phyloP scores from a whole-genome alignment of 2,797 vertebrate species.

The Anguilla obscura region DNA sequence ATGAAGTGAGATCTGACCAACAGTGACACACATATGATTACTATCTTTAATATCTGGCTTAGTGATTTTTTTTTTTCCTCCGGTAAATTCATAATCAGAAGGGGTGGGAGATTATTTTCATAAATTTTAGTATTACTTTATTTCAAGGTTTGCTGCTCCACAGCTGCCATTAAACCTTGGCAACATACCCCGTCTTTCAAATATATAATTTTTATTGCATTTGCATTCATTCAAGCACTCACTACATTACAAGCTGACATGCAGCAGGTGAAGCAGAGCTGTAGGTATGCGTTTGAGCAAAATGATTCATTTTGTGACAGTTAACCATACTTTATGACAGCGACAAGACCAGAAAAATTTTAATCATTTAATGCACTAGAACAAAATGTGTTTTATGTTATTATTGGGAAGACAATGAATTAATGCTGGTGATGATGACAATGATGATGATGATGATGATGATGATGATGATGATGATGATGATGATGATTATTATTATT shows the following conservation, averaged over 20 bases:
- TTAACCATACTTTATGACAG: slow-evolving; percentile 25
- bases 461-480: background rate
- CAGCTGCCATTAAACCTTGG: slow-evolving; percentile 64
- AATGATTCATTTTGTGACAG: slow-evolving; percentile 52
- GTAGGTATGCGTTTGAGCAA: slow-evolving; percentile 51
- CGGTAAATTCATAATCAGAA: slow-evolving; percentile 58
- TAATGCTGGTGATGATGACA: background rate
- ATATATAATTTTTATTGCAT: slow-evolving; percentile 62
- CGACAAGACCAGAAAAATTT: background rate
- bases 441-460: background rate
- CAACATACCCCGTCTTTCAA: slow-evolving; percentile 57
- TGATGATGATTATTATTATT: background rate
- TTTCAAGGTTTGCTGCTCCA: slow-evolving; percentile 71
- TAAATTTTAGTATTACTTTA: slow-evolving; percentile 68
- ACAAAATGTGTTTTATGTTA: background rate
- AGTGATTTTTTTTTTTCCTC: slow-evolving; percentile 38
- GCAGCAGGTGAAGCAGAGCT: slow-evolving; percentile 52
- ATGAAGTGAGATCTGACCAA: slow-evolving; percentile 29
- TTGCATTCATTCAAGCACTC: slow-evolving; percentile 49
- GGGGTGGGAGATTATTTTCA: slow-evolving; percentile 67
- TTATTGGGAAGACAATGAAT: background rate
- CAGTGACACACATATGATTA: slow-evolving; percentile 30
- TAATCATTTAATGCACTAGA: background rate
- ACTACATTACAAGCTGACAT: slow-evolving; percentile 53
- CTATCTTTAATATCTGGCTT: slow-evolving; percentile 34